Evolutionary conservation across 1,140 invertebrate genomes (phyloP).

Genomic region (Anoplolepis gracilipes): DNA sequence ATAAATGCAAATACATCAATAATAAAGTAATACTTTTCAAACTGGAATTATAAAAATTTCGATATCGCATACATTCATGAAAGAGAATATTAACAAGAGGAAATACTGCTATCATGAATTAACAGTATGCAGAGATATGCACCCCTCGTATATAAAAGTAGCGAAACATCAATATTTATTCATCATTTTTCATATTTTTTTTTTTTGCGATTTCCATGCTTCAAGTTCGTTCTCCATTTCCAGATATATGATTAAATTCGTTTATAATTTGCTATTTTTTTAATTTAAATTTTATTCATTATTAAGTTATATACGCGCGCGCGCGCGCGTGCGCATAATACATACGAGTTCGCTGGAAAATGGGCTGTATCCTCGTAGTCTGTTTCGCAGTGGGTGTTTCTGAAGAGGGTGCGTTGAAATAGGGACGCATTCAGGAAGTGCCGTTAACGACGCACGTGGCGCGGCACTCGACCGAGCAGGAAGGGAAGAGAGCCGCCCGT

Average conservation of each 20-base stretch:
- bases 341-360: not conserved
- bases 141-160: not conserved
- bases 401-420: slow-evolving; percentile 48
- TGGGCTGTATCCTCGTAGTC: not conserved
- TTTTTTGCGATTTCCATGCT: not conserved
- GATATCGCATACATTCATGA: not conserved
- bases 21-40: not conserved
- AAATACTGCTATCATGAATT: slow-evolving; percentile 15
- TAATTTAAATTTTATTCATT: not conserved
- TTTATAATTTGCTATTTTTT: not conserved
- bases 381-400: not conserved
- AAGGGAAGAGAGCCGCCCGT: slow-evolving; percentile 62
- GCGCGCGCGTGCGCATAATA: not conserved
- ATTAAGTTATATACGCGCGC: not conserved
- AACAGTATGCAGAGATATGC: not conserved
- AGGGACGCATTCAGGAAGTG: slow-evolving; percentile 62
- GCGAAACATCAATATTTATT: not conserved
- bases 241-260: not conserved
- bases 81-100: not conserved
- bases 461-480: slow-evolving; percentile 67
- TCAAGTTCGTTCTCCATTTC: not conserved
- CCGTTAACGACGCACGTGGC: slow-evolving; percentile 71
- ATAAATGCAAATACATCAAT: not conserved
- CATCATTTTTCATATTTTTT: not conserved
- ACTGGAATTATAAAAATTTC: not conserved